Conservation (phyloP, 2,888 invertebrate species). For the Syrista parreyssii region DNA sequence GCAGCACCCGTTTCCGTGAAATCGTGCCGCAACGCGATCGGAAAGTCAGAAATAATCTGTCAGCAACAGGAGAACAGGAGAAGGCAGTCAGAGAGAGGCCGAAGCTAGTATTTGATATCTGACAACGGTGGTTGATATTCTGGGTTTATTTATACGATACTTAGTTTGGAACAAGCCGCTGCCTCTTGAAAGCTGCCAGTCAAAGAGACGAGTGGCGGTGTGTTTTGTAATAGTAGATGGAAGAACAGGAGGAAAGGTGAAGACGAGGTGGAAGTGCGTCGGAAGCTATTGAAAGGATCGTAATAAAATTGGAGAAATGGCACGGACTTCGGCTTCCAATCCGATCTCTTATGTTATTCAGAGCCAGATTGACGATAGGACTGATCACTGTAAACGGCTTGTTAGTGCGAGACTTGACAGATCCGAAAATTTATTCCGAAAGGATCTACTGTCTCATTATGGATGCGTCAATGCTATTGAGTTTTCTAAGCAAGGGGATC, state of each 20-base stretch:
- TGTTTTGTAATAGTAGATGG: conserved; percentile 32
- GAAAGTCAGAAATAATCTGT: conserved; percentile 7
- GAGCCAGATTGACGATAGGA: conserved; percentile 73
- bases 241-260: conserved; percentile 46
- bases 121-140: conserved; percentile 1
- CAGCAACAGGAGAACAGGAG: neutral
- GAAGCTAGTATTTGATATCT: neutral
- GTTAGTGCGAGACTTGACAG: conserved; percentile 73
- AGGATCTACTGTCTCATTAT: conserved; percentile 89
- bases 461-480: conserved; percentile 98
- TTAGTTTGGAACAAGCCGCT: neutral
- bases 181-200: neutral
- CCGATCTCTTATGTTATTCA: conserved; percentile 72
- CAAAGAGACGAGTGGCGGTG: neutral
- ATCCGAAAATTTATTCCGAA: conserved; percentile 82
- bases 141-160: conserved; percentile 9
- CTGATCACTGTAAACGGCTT: conserved; percentile 72
- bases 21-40: neutral
- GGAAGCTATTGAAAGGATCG: neutral
- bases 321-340: conserved; percentile 68
- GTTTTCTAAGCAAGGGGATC: conserved; percentile 89
- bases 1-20: neutral
- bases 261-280: conserved; percentile 8
- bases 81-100: conserved; percentile 1
- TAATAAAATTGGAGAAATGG: conserved; percentile 52